A percentile compares a stretch with the other conserved stretches of the same genome.
Evolutionary conservation across 2,888 invertebrate genomes (phyloP).

Genomic region (Ophraella communa): DNA sequence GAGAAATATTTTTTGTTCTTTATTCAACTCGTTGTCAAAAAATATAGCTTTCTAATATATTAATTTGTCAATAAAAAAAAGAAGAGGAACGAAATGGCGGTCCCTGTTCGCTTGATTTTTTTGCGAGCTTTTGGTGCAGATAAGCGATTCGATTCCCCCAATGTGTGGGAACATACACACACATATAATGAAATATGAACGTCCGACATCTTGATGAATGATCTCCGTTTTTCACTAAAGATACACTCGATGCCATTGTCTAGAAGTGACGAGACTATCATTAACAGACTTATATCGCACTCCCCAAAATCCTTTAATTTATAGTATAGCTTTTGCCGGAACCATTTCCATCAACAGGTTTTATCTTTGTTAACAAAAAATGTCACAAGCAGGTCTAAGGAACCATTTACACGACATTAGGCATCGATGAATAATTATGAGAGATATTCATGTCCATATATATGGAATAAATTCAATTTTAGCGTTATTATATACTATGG

Average conservation of each 20-base stretch:
- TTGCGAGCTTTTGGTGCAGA: slow-evolving; percentile 8
- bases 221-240: slow-evolving; percentile 24
- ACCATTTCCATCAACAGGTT: too few relatives aligned
- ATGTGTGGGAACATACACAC: slow-evolving; percentile 20
- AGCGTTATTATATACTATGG: too few relatives aligned
- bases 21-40: neutral
- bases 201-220: slow-evolving; percentile 27
- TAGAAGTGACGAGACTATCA: slow-evolving; percentile 21
- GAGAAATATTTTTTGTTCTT: neutral
- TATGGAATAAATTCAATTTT: too few relatives aligned
- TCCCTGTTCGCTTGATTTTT: neutral
- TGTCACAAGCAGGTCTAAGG: too few relatives aligned
- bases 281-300: slow-evolving; percentile 7
- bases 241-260: slow-evolving; percentile 23
- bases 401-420: too few relatives aligned
- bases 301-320: too few relatives aligned
- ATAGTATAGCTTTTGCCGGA: too few relatives aligned
- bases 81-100: neutral
- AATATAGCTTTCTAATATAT: too few relatives aligned
- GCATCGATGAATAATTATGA: too few relatives aligned
- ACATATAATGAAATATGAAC: slow-evolving; percentile 25
- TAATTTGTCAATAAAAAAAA: neutral
- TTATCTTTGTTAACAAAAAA: too few relatives aligned
- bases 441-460: too few relatives aligned
- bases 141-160: slow-evolving; percentile 11